A percentile compares a stretch with the other conserved stretches of the same genome.
Conservation (phyloP, 2,797 vertebrate species). For the Tolypeutes matacus region DNA sequence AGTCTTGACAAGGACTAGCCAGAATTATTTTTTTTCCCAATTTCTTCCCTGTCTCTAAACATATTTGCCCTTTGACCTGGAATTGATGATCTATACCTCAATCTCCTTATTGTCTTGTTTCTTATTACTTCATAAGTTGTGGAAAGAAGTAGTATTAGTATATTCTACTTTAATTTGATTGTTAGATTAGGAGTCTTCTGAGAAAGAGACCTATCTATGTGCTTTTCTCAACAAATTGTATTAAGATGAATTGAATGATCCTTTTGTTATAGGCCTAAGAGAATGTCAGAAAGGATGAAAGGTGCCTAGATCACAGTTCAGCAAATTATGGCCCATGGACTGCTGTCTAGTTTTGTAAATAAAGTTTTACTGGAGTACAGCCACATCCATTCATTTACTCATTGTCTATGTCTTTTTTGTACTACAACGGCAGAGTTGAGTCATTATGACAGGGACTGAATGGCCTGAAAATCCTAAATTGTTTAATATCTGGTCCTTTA, state of each 20-base stretch:
- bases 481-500: background rate
- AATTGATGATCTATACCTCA: background rate
- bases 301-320: background rate
- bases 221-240: background rate
- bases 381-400: background rate
- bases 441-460: background rate
- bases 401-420: background rate
- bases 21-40: conserved; percentile 14
- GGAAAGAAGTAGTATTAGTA: conserved; percentile 20
- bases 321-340: background rate
- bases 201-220: conserved; percentile 33
- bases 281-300: conserved; percentile 21
- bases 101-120: conserved; percentile 1
- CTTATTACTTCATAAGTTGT: background rate
- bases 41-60: conserved; percentile 2
- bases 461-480: background rate
- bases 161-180: conserved; percentile 48
- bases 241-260: conserved; percentile 46
- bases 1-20: background rate
- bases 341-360: conserved; percentile 52
- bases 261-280: conserved; percentile 28
- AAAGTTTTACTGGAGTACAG: conserved; percentile 46
- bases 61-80: conserved; percentile 14
- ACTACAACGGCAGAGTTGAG: background rate
- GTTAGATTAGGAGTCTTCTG: background rate